These are phyloP conservation scores for Hetaerina americana DNA, from an alignment of 1,140 invertebrate species.

Conservation along the genomic window DNA sequence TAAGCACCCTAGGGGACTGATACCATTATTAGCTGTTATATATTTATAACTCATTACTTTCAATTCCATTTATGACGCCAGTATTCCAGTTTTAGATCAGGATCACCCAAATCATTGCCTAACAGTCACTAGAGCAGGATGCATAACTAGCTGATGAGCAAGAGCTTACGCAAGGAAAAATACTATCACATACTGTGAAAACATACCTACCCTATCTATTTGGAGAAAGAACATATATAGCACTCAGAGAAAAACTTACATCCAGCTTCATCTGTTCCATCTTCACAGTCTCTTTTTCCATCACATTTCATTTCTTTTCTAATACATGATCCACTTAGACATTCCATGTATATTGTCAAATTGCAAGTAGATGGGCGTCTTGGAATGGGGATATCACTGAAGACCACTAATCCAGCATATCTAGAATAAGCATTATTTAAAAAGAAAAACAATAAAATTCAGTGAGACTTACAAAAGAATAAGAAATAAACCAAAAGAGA, in stretches of 20 bases:
- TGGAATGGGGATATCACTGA: slow-evolving; percentile 68
- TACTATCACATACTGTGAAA: too few species aligned
- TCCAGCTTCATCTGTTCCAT: slow-evolving; percentile 76
- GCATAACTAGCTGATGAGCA: too few species aligned
- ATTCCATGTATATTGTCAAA: slow-evolving; percentile 55
- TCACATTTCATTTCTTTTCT: slow-evolving; percentile 63
- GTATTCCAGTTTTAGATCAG: too few species aligned
- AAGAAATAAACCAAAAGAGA: background rate
- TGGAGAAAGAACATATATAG: too few species aligned
- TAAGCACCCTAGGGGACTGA: too few species aligned
- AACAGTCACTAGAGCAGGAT: too few species aligned
- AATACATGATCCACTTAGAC: slow-evolving; percentile 71
- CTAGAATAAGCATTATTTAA: slow-evolving; percentile 19
- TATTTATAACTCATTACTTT: too few species aligned
- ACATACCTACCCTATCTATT: too few species aligned
- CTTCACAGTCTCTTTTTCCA: slow-evolving; percentile 58
- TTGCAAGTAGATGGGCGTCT: slow-evolving; percentile 59
- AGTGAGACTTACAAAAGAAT: background rate
- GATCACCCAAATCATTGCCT: too few species aligned
- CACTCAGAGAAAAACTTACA: slow-evolving; percentile 56
- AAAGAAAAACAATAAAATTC: background rate
- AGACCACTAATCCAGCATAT: slow-evolving; percentile 67
- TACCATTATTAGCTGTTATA: too few species aligned
- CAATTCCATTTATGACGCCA: too few species aligned
- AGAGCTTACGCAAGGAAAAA: too few species aligned